Percentiles rank a stretch among this genome's conserved stretches.
Evolutionary conservation across 2,113 vertebrate species (phyloP).

Genomic region (Lutjanus erythropterus): DNA sequence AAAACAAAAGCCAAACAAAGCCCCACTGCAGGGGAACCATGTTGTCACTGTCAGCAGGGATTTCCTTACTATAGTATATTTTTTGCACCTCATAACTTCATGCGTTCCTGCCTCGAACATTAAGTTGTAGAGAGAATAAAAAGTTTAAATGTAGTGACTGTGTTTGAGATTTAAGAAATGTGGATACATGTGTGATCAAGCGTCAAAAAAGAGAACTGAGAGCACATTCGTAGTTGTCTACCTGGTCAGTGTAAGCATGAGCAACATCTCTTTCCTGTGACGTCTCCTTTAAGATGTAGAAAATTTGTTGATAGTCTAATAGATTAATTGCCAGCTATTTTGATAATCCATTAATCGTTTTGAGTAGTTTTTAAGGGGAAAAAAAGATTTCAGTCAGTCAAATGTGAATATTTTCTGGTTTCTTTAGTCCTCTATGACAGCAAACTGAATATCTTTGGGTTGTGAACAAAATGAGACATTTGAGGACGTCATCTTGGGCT

Average conservation of each 20-base stretch:
- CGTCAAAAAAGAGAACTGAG: neutral
- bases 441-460: too few relatives aligned
- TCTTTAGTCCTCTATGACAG: too few relatives aligned
- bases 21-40: conserved; percentile 72
- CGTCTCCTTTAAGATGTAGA: neutral
- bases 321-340: too few relatives aligned
- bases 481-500: too few relatives aligned
- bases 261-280: neutral
- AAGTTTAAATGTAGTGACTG: neutral
- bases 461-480: too few relatives aligned
- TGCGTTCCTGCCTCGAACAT: neutral
- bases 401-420: too few relatives aligned
- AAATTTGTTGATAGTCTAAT: too few relatives aligned
- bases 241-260: conserved; percentile 9
- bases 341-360: too few relatives aligned
- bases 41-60: conserved; percentile 75
- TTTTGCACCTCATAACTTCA: conserved; percentile 41
- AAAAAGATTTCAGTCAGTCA: too few relatives aligned
- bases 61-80: conserved; percentile 57
- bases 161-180: conserved; percentile 4
- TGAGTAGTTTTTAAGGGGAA: too few relatives aligned
- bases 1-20: conserved; percentile 85
- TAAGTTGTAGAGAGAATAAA: neutral
- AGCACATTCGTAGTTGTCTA: neutral
- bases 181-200: neutral